These are phyloP conservation scores for Rhinella marina DNA, from an alignment of 2,797 vertebrate species.

Conservation along the genomic window DNA sequence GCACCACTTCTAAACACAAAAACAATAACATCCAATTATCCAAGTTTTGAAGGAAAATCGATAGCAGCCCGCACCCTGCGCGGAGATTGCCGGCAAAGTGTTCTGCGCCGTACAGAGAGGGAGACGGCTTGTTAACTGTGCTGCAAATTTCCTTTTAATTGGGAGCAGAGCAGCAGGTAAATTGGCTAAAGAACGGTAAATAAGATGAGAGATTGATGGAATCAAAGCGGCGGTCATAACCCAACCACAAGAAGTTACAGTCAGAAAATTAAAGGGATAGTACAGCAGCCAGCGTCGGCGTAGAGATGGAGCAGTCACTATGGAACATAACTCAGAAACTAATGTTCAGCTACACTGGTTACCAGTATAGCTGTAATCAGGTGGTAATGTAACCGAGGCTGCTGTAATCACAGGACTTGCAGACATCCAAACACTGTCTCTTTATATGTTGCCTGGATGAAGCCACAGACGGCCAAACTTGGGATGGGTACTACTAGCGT, in stretches of 20 bases:
- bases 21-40: slow-evolving; percentile 26
- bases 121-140: not conserved
- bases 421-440: no score
- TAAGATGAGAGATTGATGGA: not conserved
- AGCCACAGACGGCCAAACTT: no score
- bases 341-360: not conserved
- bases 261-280: not conserved
- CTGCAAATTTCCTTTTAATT: not conserved
- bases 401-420: not conserved
- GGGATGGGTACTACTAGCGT: no score
- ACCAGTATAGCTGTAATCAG: not conserved
- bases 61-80: not conserved
- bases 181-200: slow-evolving; percentile 26
- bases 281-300: not conserved
- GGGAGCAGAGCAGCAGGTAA: not conserved
- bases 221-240: not conserved
- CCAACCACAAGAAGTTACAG: not conserved
- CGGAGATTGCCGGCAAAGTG: not conserved
- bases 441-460: no score
- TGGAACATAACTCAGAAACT: not conserved
- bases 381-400: not conserved
- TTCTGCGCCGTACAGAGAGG: not conserved
- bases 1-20: not conserved
- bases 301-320: not conserved
- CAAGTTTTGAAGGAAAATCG: slow-evolving; percentile 16